phyloP scores from a whole-genome alignment of 2,888 invertebrate genomes.

The Sipha maydis region DNA sequence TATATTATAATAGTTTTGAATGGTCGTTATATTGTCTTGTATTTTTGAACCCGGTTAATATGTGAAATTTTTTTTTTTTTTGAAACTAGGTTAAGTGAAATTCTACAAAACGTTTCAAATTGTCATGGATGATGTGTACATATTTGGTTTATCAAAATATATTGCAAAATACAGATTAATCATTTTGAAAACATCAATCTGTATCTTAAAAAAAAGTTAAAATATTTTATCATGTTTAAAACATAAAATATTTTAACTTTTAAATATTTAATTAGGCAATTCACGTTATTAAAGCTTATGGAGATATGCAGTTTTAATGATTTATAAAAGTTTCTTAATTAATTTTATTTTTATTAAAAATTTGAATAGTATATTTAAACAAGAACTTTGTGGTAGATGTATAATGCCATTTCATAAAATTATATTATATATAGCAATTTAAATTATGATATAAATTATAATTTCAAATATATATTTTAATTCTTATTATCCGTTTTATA shows the following conservation, averaged over 20 bases:
- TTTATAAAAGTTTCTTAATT: neutral
- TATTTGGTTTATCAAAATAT: neutral
- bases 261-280: neutral
- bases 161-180: neutral
- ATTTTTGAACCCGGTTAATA: neutral
- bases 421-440: neutral
- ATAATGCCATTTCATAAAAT: neutral
- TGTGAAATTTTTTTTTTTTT: neutral
- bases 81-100: neutral
- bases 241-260: neutral
- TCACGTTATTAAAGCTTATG: accelerated
- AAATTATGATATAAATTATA: neutral
- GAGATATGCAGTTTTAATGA: neutral
- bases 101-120: neutral
- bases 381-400: neutral
- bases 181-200: neutral
- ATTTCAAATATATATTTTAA: neutral
- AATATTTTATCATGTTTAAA: too few relatives aligned
- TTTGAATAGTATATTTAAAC: neutral
- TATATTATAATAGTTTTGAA: too few relatives aligned
- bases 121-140: neutral
- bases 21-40: too few relatives aligned
- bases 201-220: too few relatives aligned
- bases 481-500: neutral
- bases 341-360: neutral